These are phyloP conservation scores for Triops longicaudatus DNA, from an alignment of 1,140 invertebrate genomes.

Conservation along the genomic window DNA sequence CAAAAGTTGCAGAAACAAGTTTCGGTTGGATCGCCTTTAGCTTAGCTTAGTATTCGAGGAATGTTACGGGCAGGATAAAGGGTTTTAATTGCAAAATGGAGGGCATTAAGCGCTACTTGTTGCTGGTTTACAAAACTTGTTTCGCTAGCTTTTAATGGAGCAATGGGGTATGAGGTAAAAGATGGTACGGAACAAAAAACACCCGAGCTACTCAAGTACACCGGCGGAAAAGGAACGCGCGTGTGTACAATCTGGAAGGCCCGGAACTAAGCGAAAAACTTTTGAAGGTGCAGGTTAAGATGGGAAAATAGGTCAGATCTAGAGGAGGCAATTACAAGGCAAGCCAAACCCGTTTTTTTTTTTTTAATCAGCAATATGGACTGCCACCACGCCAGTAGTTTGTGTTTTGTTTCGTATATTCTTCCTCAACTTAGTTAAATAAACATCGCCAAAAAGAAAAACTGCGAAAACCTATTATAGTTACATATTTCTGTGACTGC, in stretches of 20 bases:
- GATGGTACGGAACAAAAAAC: neutral
- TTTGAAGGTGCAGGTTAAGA: neutral
- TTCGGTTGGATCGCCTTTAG: neutral
- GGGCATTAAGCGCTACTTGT: too few species aligned
- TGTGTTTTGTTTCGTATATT: neutral
- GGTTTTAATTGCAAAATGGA: too few species aligned
- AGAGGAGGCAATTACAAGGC: neutral
- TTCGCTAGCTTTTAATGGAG: too few species aligned
- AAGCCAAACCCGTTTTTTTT: neutral
- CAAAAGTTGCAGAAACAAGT: neutral
- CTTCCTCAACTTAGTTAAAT: too few species aligned
- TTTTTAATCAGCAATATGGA: neutral
- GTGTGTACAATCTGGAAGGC: neutral
- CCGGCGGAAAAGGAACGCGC: neutral
- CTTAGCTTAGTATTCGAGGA: neutral
- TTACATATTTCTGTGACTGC: too few species aligned
- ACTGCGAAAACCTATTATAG: too few species aligned
- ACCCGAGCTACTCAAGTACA: neutral
- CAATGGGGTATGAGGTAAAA: too few species aligned
- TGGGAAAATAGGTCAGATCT: neutral
- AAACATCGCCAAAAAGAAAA: too few species aligned
- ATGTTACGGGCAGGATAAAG: too few species aligned
- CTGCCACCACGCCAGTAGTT: neutral
- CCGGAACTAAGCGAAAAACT: neutral
- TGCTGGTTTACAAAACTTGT: too few species aligned